Conservation (phyloP, 2,797 vertebrate species). For the Linurgus olivaceus region DNA sequence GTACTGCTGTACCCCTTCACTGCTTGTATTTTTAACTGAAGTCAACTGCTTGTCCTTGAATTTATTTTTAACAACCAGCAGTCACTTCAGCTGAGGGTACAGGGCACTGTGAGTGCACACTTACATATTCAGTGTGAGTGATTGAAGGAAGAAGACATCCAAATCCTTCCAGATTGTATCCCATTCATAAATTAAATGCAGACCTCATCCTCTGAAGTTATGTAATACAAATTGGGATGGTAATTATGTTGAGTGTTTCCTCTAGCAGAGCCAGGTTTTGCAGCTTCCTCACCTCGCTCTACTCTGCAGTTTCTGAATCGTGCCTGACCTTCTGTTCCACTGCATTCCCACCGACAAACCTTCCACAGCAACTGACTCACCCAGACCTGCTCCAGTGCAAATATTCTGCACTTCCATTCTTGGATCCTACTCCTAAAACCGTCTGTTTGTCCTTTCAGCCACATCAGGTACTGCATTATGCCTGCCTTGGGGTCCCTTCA, state of each 20-base stretch:
- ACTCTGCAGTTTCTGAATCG: background rate
- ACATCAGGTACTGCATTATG: rapidly evolving
- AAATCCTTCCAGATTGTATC: background rate
- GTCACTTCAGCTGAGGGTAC: background rate
- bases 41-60: background rate
- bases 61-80: background rate
- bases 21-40: background rate
- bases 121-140: background rate
- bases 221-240: background rate
- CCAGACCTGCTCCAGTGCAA: background rate
- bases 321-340: background rate
- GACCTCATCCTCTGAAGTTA: background rate
- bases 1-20: background rate
- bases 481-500: background rate
- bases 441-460: background rate
- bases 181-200: background rate
- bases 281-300: background rate
- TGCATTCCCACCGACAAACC: background rate
- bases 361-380: background rate
- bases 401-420: background rate
- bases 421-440: background rate
- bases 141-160: background rate
- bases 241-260: slow-evolving; percentile 7
- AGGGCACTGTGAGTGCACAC: background rate
- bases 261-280: background rate